phyloP scores from a whole-genome alignment of 2,888 invertebrate genomes.

The Drosophila leonis region DNA sequence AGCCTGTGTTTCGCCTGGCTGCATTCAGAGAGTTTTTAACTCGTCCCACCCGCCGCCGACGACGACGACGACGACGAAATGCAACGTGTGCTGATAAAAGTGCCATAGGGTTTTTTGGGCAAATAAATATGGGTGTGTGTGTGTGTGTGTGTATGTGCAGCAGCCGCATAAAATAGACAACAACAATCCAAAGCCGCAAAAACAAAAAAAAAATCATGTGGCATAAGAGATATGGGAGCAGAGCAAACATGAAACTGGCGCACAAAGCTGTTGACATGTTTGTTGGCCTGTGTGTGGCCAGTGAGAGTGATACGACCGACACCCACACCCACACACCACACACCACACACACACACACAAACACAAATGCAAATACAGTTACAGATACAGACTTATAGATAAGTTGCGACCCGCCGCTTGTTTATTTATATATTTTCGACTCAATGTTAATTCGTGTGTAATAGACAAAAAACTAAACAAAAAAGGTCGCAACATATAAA shows the following conservation, averaged over 20 bases:
- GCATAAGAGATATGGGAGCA: constrained; percentile 41
- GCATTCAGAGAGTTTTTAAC: constrained; percentile 24
- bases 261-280: constrained; percentile 76
- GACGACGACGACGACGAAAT: constrained; percentile 1
- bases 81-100: constrained; percentile 48
- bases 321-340: constrained; percentile 6
- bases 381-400: constrained; percentile 47
- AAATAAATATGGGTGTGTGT: constrained; percentile 64
- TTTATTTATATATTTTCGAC: constrained; percentile 56
- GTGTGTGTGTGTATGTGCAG: constrained; percentile 34
- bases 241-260: constrained; percentile 40
- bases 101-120: constrained; percentile 68
- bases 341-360: background rate
- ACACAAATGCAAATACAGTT: constrained; percentile 27
- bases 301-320: constrained; percentile 33
- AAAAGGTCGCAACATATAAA: constrained; percentile 12
- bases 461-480: constrained; percentile 62
- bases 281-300: constrained; percentile 22
- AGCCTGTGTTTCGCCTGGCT: constrained; percentile 48
- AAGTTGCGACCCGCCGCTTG: constrained; percentile 32
- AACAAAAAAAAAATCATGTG: constrained; percentile 30
- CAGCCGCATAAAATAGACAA: constrained; percentile 58
- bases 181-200: constrained; percentile 30
- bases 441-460: constrained; percentile 79
- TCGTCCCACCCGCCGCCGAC: background rate